Percentiles rank a stretch among this genome's conserved stretches.
Evolutionary conservation across 2,797 vertebrate species (phyloP).

Genomic region (Choloepus didactylus): DNA sequence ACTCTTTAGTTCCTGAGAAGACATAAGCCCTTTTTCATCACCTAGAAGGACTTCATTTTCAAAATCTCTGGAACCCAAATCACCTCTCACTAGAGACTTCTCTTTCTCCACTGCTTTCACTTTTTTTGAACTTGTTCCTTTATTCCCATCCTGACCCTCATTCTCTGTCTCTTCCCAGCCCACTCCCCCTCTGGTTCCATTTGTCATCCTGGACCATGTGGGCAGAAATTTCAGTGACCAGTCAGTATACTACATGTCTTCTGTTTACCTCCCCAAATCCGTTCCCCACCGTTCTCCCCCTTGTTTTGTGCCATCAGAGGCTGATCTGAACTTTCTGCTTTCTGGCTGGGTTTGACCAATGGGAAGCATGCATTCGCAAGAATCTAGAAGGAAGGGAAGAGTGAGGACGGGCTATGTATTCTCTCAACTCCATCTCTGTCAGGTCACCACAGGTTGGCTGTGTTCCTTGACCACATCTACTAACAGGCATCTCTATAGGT

Average conservation of each 20-base stretch:
- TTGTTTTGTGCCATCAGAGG: neutral
- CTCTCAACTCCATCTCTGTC: neutral
- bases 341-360: neutral
- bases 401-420: neutral
- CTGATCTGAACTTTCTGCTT: neutral
- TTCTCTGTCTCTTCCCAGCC: neutral
- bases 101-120: neutral
- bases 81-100: neutral
- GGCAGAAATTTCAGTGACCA: neutral
- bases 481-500: neutral
- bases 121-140: neutral
- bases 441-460: neutral
- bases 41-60: neutral
- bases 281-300: neutral
- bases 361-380: neutral
- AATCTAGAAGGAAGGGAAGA: neutral
- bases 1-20: slow-evolving; percentile 23
- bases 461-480: neutral
- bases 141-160: neutral
- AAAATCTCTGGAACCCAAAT: slow-evolving; percentile 6
- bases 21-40: neutral
- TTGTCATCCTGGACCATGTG: neutral
- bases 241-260: neutral
- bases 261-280: neutral
- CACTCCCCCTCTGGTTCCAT: neutral